Evolutionary conservation across 2,888 invertebrate genomes (phyloP).

Genomic region (Apotomis betuletana): DNA sequence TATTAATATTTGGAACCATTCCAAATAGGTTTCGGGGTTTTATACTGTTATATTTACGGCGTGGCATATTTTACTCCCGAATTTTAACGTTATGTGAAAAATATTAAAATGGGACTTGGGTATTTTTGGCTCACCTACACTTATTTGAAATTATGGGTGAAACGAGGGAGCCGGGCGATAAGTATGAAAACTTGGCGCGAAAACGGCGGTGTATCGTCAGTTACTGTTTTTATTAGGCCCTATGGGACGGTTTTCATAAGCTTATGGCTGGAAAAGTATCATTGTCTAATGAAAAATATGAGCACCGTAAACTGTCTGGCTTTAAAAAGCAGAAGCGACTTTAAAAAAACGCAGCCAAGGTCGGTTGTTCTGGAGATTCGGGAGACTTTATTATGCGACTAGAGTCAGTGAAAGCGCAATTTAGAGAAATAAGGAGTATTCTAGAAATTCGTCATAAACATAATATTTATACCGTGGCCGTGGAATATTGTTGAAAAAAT

Average conservation of each 20-base stretch:
- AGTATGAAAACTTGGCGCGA: conserved; percentile 39
- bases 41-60: conserved; percentile 64
- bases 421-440: no score
- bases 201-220: conserved; percentile 24
- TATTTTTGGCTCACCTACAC: conserved; percentile 43
- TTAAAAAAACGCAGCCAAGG: no score
- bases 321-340: no score
- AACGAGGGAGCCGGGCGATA: conserved; percentile 12
- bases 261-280: conserved; percentile 14
- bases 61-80: conserved; percentile 63
- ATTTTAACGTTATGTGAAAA: conserved; percentile 58
- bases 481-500: no score
- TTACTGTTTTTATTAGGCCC: conserved; percentile 25
- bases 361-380: no score
- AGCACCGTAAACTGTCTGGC: background rate
- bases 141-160: conserved; percentile 34
- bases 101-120: conserved; percentile 45
- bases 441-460: no score
- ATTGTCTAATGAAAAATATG: conserved; percentile 10
- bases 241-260: conserved; percentile 21
- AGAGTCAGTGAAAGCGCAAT: no score
- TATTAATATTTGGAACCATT: conserved; percentile 71
- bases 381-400: no score
- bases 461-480: no score
- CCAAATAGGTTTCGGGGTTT: conserved; percentile 69